Evolutionary conservation across 1,140 invertebrate species (phyloP).

Genomic region (Brachystomella parvula): DNA sequence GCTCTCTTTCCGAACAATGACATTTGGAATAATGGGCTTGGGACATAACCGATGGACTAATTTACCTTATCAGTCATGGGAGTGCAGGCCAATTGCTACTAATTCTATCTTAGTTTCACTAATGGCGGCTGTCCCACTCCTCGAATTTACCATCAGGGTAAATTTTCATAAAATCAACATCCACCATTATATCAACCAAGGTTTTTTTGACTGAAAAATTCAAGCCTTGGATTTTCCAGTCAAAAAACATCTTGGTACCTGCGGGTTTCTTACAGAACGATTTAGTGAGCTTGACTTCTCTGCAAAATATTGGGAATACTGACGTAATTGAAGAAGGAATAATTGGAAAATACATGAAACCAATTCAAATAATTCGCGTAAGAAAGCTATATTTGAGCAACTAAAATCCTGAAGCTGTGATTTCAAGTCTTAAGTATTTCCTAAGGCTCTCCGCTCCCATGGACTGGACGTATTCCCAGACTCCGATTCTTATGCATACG

Average conservation of each 20-base stretch:
- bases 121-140: slow-evolving; percentile 58
- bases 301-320: slow-evolving; percentile 51
- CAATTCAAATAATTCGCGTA: slow-evolving; percentile 50
- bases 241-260: neutral
- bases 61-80: slow-evolving; percentile 77
- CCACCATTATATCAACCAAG: no score
- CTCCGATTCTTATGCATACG: slow-evolving; percentile 71
- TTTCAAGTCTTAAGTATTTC: slow-evolving; percentile 22
- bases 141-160: slow-evolving; percentile 58
- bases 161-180: slow-evolving; percentile 9
- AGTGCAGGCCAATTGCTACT: slow-evolving; percentile 58
- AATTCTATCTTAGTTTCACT: slow-evolving; percentile 54
- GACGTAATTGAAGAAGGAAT: slow-evolving; percentile 48
- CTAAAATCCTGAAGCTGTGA: neutral
- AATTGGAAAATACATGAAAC: slow-evolving; percentile 50
- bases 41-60: slow-evolving; percentile 65
- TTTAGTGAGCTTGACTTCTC: slow-evolving; percentile 48
- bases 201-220: neutral
- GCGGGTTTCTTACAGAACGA: slow-evolving; percentile 44
- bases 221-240: neutral
- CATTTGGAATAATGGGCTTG: slow-evolving; percentile 65
- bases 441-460: slow-evolving; percentile 57
- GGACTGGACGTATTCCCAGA: slow-evolving; percentile 87
- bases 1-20: slow-evolving; percentile 56
- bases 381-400: slow-evolving; percentile 12